Evolutionary conservation across 2,113 vertebrate species (phyloP).

Genomic region (Sarotherodon lohbergeri): DNA sequence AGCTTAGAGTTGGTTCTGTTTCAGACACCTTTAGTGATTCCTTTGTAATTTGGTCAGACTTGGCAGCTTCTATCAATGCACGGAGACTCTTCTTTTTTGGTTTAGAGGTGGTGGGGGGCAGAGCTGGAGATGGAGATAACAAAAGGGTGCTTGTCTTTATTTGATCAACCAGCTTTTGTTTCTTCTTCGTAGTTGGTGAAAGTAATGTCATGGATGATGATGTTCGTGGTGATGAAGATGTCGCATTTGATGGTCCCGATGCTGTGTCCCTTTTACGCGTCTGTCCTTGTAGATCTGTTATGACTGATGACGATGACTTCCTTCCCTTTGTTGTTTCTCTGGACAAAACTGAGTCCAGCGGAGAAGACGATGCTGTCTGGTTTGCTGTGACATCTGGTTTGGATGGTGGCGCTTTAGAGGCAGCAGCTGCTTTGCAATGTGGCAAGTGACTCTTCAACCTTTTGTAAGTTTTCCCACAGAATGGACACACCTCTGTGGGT

Average conservation of each 20-base stretch:
- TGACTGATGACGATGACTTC: not conserved
- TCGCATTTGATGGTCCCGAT: not conserved
- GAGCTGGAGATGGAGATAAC: not conserved
- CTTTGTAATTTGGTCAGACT: not conserved
- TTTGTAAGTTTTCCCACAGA: conserved; percentile 81
- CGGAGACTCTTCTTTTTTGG: conserved; percentile 30
- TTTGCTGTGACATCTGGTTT: not conserved
- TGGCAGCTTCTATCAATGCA: conserved; percentile 19
- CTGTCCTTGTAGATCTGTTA: not conserved
- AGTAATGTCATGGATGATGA: not conserved
- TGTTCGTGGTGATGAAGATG: not conserved
- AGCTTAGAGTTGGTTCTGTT: not conserved
- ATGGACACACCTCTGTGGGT: conserved; percentile 76
- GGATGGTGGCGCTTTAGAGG: not conserved
- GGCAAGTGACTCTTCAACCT: conserved; percentile 84
- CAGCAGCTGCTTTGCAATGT: conserved; percentile 72
- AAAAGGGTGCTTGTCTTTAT: not conserved
- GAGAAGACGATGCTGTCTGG: not conserved
- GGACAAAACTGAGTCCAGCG: not conserved
- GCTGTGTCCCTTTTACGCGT: not conserved
- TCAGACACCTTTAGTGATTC: not conserved
- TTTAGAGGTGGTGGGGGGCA: not conserved
- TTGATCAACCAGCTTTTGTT: conserved; percentile 13
- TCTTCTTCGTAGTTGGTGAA: conserved; percentile 9
- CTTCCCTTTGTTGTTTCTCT: not conserved